Conservation (phyloP, 2,113 vertebrate species). For the Hylia prasina region DNA sequence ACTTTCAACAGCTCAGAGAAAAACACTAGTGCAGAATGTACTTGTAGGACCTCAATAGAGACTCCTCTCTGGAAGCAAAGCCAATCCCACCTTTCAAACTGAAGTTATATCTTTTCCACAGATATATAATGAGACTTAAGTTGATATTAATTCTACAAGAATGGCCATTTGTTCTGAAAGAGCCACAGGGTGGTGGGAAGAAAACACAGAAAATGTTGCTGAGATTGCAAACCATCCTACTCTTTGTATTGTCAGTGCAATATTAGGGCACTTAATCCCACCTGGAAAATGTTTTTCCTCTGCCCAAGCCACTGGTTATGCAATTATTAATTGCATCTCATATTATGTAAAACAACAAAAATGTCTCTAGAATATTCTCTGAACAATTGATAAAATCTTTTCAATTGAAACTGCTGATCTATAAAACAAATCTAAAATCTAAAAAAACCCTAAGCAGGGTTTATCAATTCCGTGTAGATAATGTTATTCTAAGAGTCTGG, state of each 20-base stretch:
- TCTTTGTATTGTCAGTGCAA: neutral
- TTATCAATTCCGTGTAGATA: neutral
- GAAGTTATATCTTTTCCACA: neutral
- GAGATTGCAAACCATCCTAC: neutral
- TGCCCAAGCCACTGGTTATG: neutral
- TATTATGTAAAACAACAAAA: neutral
- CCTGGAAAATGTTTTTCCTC: neutral
- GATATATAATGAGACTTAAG: neutral
- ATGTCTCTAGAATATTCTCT: neutral
- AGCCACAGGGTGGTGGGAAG: neutral
- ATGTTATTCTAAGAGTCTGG: neutral
- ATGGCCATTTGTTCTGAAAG: neutral
- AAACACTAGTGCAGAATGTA: neutral
- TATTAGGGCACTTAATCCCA: neutral
- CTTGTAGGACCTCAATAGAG: neutral
- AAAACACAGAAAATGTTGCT: neutral
- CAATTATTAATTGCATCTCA: neutral
- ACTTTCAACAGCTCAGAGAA: neutral
- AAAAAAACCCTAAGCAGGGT: accelerated
- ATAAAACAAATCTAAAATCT: neutral
- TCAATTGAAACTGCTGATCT: neutral
- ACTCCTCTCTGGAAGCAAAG: neutral
- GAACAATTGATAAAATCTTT: neutral
- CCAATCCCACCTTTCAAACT: neutral
- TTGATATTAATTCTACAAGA: neutral